Evolutionary conservation across 2,797 vertebrate species (phyloP).

Genomic region (Peromyscus attwateri): DNA sequence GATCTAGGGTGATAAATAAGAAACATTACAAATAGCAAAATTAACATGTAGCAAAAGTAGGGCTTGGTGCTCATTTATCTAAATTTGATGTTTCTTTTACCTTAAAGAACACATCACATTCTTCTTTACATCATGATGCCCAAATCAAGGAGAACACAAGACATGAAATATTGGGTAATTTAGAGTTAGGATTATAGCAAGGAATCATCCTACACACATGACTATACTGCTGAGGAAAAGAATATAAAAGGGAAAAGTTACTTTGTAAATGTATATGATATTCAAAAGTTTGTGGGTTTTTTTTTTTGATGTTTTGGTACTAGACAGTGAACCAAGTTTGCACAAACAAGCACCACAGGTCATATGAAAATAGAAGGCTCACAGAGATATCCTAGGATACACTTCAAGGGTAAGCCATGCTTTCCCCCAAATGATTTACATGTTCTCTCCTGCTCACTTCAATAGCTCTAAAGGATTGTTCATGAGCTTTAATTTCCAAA

Average conservation of each 20-base stretch:
- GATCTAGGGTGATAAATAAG: not conserved
- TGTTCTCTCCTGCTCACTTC: not conserved
- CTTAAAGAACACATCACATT: not conserved
- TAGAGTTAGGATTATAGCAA: not conserved
- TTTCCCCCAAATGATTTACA: not conserved
- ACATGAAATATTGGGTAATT: not conserved
- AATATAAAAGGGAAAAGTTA: not conserved
- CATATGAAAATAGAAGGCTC: slow-evolving; percentile 12
- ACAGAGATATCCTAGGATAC: not conserved
- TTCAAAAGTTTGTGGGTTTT: not conserved
- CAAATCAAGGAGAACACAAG: not conserved
- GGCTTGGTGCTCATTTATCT: not conserved
- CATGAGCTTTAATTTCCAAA: not conserved
- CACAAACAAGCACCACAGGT: not conserved
- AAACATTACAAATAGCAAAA: not conserved
- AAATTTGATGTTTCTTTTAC: not conserved
- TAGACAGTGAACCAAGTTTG: not conserved
- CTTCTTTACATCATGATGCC: not conserved
- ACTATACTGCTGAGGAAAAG: not conserved
- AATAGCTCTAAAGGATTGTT: not conserved
- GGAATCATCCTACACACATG: not conserved
- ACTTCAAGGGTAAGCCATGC: not conserved
- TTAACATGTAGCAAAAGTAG: not conserved
- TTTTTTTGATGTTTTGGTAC: not conserved
- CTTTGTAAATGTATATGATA: not conserved